Evolutionary conservation across 2,113 vertebrate species (phyloP), one percentile per base, ranked within the genome.

Genomic region (Albula goreensis): DNA sequence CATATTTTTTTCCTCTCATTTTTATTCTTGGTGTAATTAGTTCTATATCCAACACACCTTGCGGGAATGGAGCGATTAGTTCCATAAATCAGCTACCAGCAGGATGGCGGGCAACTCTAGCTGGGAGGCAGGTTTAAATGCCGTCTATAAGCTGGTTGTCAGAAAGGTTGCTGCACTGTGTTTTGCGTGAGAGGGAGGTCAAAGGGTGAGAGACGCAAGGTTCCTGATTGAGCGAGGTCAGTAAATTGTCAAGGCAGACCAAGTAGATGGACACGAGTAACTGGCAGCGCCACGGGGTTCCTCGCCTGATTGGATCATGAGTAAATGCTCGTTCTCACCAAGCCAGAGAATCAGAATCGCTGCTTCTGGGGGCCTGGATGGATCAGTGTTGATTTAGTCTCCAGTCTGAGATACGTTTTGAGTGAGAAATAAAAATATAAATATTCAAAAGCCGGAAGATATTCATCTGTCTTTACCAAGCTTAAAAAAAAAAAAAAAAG

Each of bases 1-100:
- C 50, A 15, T 31, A 31, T 31, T 88, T 79, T 89, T 87, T 74
- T 89, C 84, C 87, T 88, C 85, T 92, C 86, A 89, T 88, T 84
- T 87, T 91, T 85, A 84, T 91, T 87, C 89, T 49, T 87, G 85
- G 86, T 89, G 85, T 85, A 87, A 80, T 87, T 87, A 88, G 79
- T 25, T 81, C 80, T 53, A 50, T 51, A 81, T 50, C 78, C 50
- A 51, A 53, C 48, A 3, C 41, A 81, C 80, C 80, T 81, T 51
- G 49, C 9, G 41, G 80, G 80, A 81, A 22, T 51, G 50, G 49
- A 53, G 22, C 19, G 4, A 52, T 81, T 81, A 81, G 50, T 81
- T 81, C 49, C 22, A 81, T 80, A 80, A 49, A 81, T 81, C 80
- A 81, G 22, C 50, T 53, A 5, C 3, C 17, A 5, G 80, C 51